Evolutionary conservation across 1,140 invertebrate genomes (phyloP).

Genomic region (Odontomachus brunneus): DNA sequence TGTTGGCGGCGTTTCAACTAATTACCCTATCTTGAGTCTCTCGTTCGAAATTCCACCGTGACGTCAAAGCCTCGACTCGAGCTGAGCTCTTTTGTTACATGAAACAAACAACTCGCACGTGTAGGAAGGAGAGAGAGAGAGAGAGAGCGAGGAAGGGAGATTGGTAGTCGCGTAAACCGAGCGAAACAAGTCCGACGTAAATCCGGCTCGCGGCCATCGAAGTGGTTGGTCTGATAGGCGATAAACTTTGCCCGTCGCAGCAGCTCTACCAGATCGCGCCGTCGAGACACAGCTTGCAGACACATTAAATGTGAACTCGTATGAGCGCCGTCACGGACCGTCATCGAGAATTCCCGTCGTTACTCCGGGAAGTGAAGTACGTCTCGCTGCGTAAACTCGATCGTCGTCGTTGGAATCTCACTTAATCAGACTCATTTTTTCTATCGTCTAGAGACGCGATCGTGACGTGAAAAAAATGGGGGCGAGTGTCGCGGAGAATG

Average conservation of each 20-base stretch:
- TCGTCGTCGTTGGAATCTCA: background rate
- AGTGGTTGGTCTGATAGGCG: constrained; percentile 28
- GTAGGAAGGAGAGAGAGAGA: no score
- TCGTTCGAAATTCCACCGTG: constrained; percentile 14
- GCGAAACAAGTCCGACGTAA: constrained; percentile 6
- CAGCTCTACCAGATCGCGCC: background rate
- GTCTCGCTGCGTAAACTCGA: background rate
- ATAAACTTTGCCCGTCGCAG: constrained; percentile 9
- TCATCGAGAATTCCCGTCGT: background rate
- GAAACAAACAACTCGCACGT: background rate
- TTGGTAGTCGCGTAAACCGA: constrained; percentile 5
- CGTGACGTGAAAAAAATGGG: background rate
- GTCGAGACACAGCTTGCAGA: background rate
- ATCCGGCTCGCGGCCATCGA: background rate
- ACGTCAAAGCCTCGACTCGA: constrained; percentile 34
- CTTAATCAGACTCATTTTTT: background rate
- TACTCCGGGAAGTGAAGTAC: background rate
- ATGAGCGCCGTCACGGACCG: no score
- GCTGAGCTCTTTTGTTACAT: background rate
- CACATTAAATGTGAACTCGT: background rate
- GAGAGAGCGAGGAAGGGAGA: no score
- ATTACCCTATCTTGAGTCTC: constrained; percentile 31
- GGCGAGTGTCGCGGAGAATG: background rate
- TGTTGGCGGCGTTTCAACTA: constrained; percentile 13
- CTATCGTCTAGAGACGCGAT: background rate